Evolutionary conservation across 2,797 vertebrate species (phyloP).

Genomic region (Epinephelus awoara): DNA sequence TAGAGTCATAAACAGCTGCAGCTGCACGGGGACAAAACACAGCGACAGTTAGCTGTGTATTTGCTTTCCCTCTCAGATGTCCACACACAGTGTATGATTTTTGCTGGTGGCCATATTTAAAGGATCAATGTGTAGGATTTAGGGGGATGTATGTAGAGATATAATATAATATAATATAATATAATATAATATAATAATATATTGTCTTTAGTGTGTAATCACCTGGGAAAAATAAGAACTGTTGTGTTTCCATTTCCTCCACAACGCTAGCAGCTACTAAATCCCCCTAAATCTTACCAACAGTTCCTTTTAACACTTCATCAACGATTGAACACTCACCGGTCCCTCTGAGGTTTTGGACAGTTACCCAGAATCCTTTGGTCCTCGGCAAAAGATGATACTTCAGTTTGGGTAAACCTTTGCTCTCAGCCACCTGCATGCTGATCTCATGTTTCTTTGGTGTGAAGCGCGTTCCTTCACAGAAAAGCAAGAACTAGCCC

Average conservation of each 20-base stretch:
- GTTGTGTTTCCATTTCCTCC: too few species aligned
- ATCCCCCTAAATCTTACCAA: too few species aligned
- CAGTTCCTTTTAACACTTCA: not conserved
- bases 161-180: too few species aligned
- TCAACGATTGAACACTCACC: slow-evolving; percentile 85
- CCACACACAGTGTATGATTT: not conserved
- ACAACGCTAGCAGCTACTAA: too few species aligned
- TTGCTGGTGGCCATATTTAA: not conserved
- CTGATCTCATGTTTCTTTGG: slow-evolving; percentile 94
- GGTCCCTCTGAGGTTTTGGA: slow-evolving; percentile 93
- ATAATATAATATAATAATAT: too few species aligned
- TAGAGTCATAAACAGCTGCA: slow-evolving; percentile 96
- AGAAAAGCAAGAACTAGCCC: slow-evolving; percentile 94
- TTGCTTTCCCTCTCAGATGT: slow-evolving; percentile 4
- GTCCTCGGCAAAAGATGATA: slow-evolving; percentile 96
- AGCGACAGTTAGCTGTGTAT: slow-evolving; percentile 16
- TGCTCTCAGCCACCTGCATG: slow-evolving; percentile 96
- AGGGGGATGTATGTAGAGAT: too few species aligned
- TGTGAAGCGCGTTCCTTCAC: slow-evolving; percentile 97
- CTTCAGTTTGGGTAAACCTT: slow-evolving; percentile 95
- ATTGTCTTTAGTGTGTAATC: too few species aligned
- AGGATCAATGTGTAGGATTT: not conserved
- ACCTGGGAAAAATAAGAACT: too few species aligned
- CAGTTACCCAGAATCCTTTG: slow-evolving; percentile 95
- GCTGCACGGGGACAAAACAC: slow-evolving; percentile 80